Evolutionary conservation across 2,888 invertebrate genomes (phyloP).

Genomic region (Caprella mutica): DNA sequence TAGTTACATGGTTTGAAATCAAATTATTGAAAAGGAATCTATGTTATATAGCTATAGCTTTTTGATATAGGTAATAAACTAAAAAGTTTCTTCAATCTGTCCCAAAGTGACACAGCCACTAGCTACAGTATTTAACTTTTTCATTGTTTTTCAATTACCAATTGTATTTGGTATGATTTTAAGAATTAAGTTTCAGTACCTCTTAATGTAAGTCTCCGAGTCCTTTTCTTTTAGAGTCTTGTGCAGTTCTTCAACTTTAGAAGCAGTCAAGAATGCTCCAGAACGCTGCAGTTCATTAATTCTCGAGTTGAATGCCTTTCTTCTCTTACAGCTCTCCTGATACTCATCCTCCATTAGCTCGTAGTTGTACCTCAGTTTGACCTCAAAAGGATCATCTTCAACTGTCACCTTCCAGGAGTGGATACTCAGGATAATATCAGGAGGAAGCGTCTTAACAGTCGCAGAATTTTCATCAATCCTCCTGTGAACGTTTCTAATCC

Average conservation of each 20-base stretch:
- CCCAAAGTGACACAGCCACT: no score
- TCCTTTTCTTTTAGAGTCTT: slow-evolving; percentile 75
- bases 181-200: slow-evolving; percentile 59
- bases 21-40: no score
- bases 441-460: slow-evolving; percentile 50
- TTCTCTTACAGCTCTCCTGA: slow-evolving; percentile 78
- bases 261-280: slow-evolving; percentile 12
- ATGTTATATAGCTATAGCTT: no score
- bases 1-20: no score
- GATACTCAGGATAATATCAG: slow-evolving; percentile 79
- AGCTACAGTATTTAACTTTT: no score
- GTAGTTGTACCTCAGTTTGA: slow-evolving; percentile 87
- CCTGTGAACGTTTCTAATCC: slow-evolving; percentile 55
- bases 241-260: slow-evolving; percentile 62
- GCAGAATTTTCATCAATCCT: not conserved
- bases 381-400: slow-evolving; percentile 96
- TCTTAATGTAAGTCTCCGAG: slow-evolving; percentile 89
- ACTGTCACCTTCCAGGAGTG: slow-evolving; percentile 45
- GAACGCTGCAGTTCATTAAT: slow-evolving; percentile 67
- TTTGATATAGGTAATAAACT: no score
- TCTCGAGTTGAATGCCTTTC: slow-evolving; percentile 73
- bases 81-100: no score
- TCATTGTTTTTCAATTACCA: no score
- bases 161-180: no score
- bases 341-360: slow-evolving; percentile 91